Base-by-base conservation (phyloP, 2,113 vertebrate species). In the Daboia siamensis region DNA sequence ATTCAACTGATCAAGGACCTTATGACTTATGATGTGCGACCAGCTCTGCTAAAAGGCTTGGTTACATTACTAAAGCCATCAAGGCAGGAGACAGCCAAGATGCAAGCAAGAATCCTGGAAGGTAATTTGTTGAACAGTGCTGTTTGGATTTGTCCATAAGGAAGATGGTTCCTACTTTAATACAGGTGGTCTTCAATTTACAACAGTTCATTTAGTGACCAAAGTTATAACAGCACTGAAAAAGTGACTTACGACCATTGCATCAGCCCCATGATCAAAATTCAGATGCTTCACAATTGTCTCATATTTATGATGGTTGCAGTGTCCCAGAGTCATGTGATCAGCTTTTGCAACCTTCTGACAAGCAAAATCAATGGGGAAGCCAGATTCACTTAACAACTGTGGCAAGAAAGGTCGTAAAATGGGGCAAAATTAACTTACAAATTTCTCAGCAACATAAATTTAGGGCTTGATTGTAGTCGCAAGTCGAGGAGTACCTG, bases 1-100 rank as follows among this genome's bases (percentile, higher is more conserved):
- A 94, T 97, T 44, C 97, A 97, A 92, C 94, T 99, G 57, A 98
- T 98, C 90, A 96, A 94, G 94, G 97, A 96, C 29, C 97, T 99
- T 17, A 97, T 94, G 95, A 74, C 93, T 87, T 97, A 93, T 0
- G 96, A 97, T 2, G 94, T 98, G n/a, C 97, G 94, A 59, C 39
- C 93, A 0, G 46, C 90, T 0, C 95, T 99, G 56, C 97, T 99
- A 59, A 93, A 94, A 29, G 97, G 97, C 90, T 96, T 99, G 1
- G 97, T 98, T 87, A 90, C 87, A 0, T 94, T 98, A 39, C 97
- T 99, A 92, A 98, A 93, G 39, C 97, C 98, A 0, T 20, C 94
- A 0, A 1, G 94, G 90, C 92, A 95, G 95, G 91, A 96, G 92
- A 91, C 24, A 0, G 2, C 89, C 90, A 69, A 94, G 93, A 44